Conservation (phyloP, 2,797 vertebrate genomes). For the Tapirus indicus region DNA sequence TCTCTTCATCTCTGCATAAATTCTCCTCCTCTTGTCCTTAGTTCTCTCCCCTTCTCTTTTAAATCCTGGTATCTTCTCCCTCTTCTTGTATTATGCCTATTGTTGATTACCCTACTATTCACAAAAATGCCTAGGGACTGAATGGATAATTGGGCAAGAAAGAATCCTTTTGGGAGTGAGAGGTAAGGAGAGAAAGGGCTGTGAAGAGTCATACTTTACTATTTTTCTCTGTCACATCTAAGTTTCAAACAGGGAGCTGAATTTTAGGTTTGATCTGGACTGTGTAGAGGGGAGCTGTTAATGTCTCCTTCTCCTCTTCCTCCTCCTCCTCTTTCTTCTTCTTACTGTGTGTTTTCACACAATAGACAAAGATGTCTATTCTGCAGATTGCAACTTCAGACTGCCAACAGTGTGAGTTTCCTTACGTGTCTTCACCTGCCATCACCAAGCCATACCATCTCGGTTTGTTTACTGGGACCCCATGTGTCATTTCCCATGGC, state of each 20-base stretch:
- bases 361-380: neutral
- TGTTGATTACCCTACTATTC: neutral
- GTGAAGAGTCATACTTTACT: neutral
- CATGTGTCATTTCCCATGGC: neutral
- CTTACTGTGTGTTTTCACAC: neutral
- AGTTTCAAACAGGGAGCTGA: neutral
- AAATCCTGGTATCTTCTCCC: neutral
- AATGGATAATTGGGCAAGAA: conserved; percentile 19
- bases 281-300: neutral
- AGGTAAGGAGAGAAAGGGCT: neutral
- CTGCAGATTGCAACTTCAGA: neutral
- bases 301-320: neutral
- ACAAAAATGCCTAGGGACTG: neutral
- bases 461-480: neutral
- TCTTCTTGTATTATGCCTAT: neutral
- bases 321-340: neutral
- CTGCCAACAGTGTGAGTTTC: neutral
- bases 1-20: neutral
- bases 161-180: neutral
- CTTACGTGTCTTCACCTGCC: neutral
- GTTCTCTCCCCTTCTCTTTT: neutral
- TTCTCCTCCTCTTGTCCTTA: neutral
- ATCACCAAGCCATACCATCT: neutral
- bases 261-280: neutral
- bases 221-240: neutral